Evolutionary conservation across 2,797 vertebrate genomes (phyloP).

Genomic region (Neostethus bicornis): DNA sequence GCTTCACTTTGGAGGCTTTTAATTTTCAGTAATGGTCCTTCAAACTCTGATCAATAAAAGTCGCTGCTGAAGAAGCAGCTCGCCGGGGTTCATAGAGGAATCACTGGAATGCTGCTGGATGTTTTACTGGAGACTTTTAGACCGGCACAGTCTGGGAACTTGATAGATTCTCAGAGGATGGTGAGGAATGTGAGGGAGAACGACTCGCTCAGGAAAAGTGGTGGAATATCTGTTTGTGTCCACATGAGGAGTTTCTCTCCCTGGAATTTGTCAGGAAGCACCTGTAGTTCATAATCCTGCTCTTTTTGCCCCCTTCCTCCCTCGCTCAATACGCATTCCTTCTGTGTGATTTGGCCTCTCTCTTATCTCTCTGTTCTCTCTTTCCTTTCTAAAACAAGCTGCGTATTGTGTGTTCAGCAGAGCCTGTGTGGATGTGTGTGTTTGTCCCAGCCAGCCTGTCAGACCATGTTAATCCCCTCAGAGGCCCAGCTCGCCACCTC

Average conservation of each 20-base stretch:
- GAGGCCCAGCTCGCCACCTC: conserved; percentile 57
- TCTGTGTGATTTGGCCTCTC: conserved; percentile 63
- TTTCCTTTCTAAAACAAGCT: conserved; percentile 73
- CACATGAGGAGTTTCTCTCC: conserved; percentile 28
- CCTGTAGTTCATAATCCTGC: conserved; percentile 53
- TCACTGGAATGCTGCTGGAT: conserved; percentile 61
- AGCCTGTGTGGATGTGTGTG: conserved; percentile 61
- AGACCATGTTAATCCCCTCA: conserved; percentile 71
- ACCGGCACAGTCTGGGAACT: conserved; percentile 42
- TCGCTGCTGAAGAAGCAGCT: conserved; percentile 36
- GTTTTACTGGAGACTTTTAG: conserved; percentile 36
- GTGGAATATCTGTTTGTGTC: conserved; percentile 34
- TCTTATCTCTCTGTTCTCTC: conserved; percentile 67
- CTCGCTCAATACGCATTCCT: conserved; percentile 60
- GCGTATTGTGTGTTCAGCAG: conserved; percentile 74
- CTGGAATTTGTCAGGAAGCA: conserved; percentile 47
- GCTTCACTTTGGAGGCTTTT: conserved; percentile 43
- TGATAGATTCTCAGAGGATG: conserved; percentile 38
- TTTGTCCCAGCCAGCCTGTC: conserved; percentile 69
- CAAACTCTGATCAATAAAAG: conserved; percentile 60
- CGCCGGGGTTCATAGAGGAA: too few relatives aligned
- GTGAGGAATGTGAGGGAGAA: conserved; percentile 22
- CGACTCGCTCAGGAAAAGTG: conserved; percentile 15
- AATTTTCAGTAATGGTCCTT: conserved; percentile 39
- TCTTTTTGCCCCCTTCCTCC: conserved; percentile 13